These are phyloP conservation scores for Thumatha senex DNA, from an alignment of 2,888 invertebrate species.

Conservation along the genomic window DNA sequence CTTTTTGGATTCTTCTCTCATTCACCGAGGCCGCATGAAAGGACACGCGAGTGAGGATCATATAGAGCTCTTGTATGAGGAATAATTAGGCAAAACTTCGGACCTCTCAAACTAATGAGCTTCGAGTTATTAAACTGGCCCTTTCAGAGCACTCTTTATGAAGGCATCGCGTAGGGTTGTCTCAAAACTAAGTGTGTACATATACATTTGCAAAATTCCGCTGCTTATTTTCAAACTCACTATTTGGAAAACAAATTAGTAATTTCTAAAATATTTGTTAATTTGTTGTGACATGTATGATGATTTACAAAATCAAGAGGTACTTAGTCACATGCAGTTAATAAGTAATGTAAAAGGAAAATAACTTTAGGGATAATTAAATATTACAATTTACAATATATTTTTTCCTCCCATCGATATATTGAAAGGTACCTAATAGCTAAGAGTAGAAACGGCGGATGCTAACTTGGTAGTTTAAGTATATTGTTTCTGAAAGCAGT, in stretches of 20 bases:
- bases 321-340: no score
- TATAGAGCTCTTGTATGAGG: conserved; percentile 3
- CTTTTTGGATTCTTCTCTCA: conserved; percentile 15
- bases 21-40: not conserved
- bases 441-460: no score
- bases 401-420: no score
- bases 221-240: not conserved
- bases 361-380: no score
- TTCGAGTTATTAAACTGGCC: conserved; percentile 38
- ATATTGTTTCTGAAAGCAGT: no score
- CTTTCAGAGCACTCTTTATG: conserved; percentile 28
- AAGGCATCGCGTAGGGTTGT: conserved; percentile 25
- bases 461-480: not conserved
- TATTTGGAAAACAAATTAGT: no score
- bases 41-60: not conserved
- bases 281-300: no score
- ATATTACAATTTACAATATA: no score
- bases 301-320: no score
- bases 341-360: no score
- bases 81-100: conserved; percentile 36
- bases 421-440: not conserved
- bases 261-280: no score
- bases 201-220: not conserved
- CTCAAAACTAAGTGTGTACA: not conserved
- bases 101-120: conserved; percentile 41